Evolutionary conservation across 2,797 vertebrate genomes (phyloP).

Genomic region (Crenichthys baileyi): DNA sequence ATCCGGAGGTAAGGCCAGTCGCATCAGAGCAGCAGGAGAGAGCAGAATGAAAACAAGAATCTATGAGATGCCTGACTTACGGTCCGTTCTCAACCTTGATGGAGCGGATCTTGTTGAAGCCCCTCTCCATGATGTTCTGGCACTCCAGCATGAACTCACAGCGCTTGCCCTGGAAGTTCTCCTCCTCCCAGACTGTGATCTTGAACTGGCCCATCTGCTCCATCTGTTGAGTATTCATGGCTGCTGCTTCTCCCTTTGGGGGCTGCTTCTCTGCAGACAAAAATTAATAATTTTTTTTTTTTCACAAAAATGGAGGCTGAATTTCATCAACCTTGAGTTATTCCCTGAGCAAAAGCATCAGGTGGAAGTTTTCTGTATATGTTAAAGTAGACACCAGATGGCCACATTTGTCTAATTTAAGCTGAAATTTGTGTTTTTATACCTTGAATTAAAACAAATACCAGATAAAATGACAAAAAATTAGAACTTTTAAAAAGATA

Average conservation of each 20-base stretch:
- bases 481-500: neutral
- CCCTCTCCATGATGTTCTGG: constrained; percentile 92
- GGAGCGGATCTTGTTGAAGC: constrained; percentile 94
- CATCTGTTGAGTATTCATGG: constrained; percentile 92
- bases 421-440: neutral
- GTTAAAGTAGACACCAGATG: too few relatives aligned
- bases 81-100: constrained; percentile 95
- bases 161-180: constrained; percentile 96
- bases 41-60: neutral
- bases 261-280: constrained; percentile 58
- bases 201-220: constrained; percentile 91
- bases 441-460: neutral
- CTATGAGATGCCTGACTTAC: constrained; percentile 82
- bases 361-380: neutral
- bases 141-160: constrained; percentile 94
- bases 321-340: neutral
- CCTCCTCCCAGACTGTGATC: constrained; percentile 96
- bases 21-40: neutral
- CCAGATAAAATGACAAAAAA: neutral
- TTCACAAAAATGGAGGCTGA: neutral
- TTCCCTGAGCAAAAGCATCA: neutral
- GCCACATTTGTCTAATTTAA: neutral
- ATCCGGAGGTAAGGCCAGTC: neutral
- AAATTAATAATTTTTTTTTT: neutral
- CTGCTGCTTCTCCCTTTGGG: constrained; percentile 65